Base-by-base conservation (phyloP, 1,140 invertebrate genomes). In the Drosophila murphyi region DNA sequence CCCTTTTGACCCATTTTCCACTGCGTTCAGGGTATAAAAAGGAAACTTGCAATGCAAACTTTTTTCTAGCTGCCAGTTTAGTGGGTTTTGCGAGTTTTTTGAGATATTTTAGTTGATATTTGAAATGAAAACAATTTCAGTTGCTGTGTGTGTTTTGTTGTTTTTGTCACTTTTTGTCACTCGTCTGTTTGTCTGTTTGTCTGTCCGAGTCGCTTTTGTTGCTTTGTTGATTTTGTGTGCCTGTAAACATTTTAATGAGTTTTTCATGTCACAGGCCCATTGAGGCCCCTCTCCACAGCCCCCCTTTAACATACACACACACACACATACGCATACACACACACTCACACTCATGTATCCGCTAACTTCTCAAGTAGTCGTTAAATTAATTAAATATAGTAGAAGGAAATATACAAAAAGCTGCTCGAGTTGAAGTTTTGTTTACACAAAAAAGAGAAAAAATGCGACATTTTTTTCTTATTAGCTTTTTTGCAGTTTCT, bases 181-280 rank as follows among this genome's bases (percentile, higher is more conserved):
- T 78, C 35, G 69, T 85, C 71, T 69, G 76, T 61, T 31, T 62
- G 62, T 45, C 56, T 12, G 32, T 67, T 50, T 67, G 72, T 87
- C 57, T 65, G 69, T 72, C 20, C 57, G 72, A 48, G 43, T 74
- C 41, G 64, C 55, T 69, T 85, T 86, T 82, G 67, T 82, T 86
- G 77, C 68, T 89, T 75, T 88, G 85, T 85, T 89, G 82, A 78
- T 88, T 78, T 73, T 85, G 74, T 85, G 86, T 72, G 85, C 80
- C 80, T 89, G 89, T 89, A 91, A 91, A 91, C 89, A 91, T 89
- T 91, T 91, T 91, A 91, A 91, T 91, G 89, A 91, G 89, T 91
- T 91, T 91, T 89, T 85, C 89, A 89, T 91, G 82, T 91, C 78
- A 65, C 65, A 50, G 67, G 60, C 77, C 75, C 64, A 61, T 68